Conservation (phyloP, 1,140 invertebrate species). For the Formica selysi region DNA sequence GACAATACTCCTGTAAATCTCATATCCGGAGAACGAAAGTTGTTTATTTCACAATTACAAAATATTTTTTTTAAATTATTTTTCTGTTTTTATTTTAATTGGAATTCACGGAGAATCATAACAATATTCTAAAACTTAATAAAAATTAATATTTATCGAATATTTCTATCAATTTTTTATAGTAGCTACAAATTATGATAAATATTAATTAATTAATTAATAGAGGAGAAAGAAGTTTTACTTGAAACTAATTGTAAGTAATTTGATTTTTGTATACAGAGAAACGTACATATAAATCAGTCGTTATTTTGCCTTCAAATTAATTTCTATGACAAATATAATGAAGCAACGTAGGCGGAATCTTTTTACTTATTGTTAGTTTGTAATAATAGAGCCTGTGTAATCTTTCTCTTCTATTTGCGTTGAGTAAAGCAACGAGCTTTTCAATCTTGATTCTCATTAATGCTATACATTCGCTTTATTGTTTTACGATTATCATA, state of each 20-base stretch:
- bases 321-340: not conserved
- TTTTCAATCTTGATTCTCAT: slow-evolving; percentile 50
- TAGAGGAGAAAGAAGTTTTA: not conserved
- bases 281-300: not conserved
- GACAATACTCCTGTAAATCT: not conserved
- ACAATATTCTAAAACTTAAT: not conserved
- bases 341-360: slow-evolving; percentile 13
- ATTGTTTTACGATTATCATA: slow-evolving; percentile 3
- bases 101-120: not conserved
- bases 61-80: not conserved
- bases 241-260: not conserved
- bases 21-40: not conserved
- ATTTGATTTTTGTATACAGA: not conserved
- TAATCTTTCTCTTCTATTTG: slow-evolving; percentile 6
- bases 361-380: not conserved
- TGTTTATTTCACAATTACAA: slow-evolving; percentile 4
- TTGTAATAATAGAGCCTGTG: not conserved
- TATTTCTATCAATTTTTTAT: too few relatives aligned
- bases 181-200: not conserved
- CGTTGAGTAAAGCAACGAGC: slow-evolving; percentile 14
- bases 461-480: slow-evolving; percentile 20
- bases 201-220: not conserved
- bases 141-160: too few relatives aligned
- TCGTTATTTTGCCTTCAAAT: not conserved
- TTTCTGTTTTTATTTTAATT: not conserved